phyloP scores from a whole-genome alignment of 2,113 vertebrate species.

The Dipodomys merriami region DNA sequence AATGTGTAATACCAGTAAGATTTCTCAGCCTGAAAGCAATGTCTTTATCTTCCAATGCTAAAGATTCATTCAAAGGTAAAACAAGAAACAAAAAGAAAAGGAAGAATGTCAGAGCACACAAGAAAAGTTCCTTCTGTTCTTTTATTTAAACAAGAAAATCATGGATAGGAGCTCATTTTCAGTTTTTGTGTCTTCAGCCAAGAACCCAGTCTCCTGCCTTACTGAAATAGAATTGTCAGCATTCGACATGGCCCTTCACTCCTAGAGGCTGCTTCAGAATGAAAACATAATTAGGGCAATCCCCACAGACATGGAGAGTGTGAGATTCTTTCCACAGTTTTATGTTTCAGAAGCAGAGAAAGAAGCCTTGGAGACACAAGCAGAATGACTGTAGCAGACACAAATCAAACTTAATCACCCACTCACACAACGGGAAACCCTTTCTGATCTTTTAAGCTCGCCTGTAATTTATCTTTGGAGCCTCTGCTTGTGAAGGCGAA shows the following conservation, averaged over 20 bases:
- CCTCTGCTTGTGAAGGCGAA: constrained; percentile 25
- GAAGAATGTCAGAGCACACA: background rate
- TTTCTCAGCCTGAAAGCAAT: background rate
- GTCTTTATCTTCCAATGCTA: background rate
- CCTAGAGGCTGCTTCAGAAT: background rate
- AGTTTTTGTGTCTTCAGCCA: background rate
- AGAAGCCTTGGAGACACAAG: background rate
- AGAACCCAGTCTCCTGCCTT: background rate
- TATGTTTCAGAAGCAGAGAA: constrained; percentile 33
- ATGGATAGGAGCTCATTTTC: background rate
- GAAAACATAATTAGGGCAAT: background rate
- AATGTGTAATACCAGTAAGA: background rate
- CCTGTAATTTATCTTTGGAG: constrained; percentile 33
- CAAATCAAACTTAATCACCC: constrained; percentile 31
- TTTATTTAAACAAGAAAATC: background rate
- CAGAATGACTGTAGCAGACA: constrained; percentile 12
- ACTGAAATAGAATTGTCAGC: background rate
- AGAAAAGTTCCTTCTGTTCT: background rate
- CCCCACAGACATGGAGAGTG: background rate
- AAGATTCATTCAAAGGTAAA: background rate
- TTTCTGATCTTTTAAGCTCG: constrained; percentile 45
- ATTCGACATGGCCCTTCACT: background rate
- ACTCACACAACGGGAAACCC: background rate
- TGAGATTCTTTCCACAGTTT: background rate
- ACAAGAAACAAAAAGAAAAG: background rate